These are phyloP conservation scores for Sebastes taczanowskii DNA, from an alignment of 2,797 vertebrate species.

Conservation along the genomic window DNA sequence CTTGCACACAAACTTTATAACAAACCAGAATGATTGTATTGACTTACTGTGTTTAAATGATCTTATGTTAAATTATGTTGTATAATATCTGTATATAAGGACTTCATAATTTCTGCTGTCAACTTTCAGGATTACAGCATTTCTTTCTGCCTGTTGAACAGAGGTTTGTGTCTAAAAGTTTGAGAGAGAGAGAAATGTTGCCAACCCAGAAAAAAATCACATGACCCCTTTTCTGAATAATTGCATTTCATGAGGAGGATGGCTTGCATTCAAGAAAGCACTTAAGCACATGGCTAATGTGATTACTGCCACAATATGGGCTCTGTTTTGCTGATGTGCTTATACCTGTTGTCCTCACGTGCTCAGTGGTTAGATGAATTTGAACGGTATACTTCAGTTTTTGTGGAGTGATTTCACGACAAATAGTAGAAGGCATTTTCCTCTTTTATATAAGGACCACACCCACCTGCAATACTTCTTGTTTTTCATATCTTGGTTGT, in stretches of 20 bases:
- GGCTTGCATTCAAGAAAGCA: slow-evolving; percentile 69
- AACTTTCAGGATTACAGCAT: neutral
- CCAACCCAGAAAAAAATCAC: slow-evolving; percentile 62
- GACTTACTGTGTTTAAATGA: neutral
- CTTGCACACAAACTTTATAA: neutral
- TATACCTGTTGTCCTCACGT: slow-evolving; percentile 15
- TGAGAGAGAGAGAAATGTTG: slow-evolving; percentile 18
- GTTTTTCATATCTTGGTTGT: neutral
- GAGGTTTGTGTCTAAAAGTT: neutral
- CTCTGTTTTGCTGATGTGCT: slow-evolving; percentile 67
- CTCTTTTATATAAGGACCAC: neutral
- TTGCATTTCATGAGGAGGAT: slow-evolving; percentile 72
- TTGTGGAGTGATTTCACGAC: neutral
- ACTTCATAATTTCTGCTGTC: neutral
- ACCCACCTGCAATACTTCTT: neutral
- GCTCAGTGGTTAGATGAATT: neutral
- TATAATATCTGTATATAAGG: neutral
- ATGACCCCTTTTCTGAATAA: slow-evolving; percentile 76
- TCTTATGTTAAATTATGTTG: neutral
- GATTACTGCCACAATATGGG: slow-evolving; percentile 80
- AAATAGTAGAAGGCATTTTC: neutral
- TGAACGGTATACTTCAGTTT: neutral
- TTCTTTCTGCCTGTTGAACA: slow-evolving; percentile 5
- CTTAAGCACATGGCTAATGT: slow-evolving; percentile 79
- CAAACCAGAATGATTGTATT: neutral